A percentile compares a stretch with the other conserved stretches of the same genome.
Conservation (phyloP, 2,797 vertebrate genomes). For the Dendrocincla fuliginosa region DNA sequence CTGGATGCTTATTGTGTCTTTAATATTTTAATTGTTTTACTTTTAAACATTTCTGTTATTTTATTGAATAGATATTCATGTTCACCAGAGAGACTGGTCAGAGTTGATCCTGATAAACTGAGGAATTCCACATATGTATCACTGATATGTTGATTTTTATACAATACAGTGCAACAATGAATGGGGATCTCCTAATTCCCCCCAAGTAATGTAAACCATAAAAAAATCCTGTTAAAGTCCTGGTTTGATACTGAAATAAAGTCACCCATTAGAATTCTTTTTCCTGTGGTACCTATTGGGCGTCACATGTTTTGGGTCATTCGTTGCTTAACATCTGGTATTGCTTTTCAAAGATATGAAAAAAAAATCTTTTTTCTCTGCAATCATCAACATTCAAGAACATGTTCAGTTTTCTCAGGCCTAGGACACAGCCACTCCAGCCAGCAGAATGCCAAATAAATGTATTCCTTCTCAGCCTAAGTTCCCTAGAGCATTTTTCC, state of each 20-base stretch:
- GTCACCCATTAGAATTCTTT: neutral
- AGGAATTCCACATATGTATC: neutral
- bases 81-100: neutral
- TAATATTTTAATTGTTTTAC: fast-evolving
- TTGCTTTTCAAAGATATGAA: neutral
- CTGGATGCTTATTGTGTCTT: neutral
- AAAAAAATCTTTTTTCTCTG: neutral
- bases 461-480: neutral
- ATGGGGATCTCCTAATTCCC: neutral
- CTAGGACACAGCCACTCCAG: neutral
- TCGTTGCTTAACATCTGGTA: neutral
- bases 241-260: neutral
- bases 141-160: neutral
- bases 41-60: neutral
- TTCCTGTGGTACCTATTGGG: neutral
- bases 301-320: neutral
- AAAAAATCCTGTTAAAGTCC: neutral
- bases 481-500: neutral
- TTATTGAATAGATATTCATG: neutral
- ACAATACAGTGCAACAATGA: neutral
- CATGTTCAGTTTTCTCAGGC: neutral
- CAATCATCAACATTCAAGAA: neutral
- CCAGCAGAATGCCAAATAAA: neutral
- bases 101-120: neutral
- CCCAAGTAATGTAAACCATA: neutral